Evolutionary conservation across 2,797 vertebrate species (phyloP).

Genomic region (Cephalopachus bancanus): DNA sequence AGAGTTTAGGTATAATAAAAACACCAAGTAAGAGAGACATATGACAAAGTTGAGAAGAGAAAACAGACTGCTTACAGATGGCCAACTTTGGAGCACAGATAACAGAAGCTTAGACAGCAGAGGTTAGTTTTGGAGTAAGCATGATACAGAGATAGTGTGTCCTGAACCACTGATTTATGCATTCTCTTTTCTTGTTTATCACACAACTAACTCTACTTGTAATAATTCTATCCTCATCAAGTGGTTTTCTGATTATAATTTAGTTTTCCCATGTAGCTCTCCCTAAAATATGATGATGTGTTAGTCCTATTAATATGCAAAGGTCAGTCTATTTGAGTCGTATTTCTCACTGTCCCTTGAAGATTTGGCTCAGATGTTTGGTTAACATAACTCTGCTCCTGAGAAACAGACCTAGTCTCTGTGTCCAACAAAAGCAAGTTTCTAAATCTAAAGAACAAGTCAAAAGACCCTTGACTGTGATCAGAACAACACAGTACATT

Average conservation of each 20-base stretch:
- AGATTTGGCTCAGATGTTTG: background rate
- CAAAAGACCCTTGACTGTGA: background rate
- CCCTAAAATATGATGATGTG: background rate
- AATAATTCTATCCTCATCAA: slow-evolving; percentile 32
- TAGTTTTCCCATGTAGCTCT: background rate
- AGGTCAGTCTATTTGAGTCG: background rate
- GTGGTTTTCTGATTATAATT: background rate
- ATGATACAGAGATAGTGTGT: background rate
- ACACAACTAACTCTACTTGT: background rate
- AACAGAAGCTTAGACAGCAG: background rate
- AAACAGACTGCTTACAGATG: background rate
- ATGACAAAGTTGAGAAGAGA: background rate
- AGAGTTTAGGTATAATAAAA: background rate
- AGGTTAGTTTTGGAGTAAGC: background rate
- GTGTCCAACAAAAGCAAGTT: background rate
- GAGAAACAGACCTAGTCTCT: background rate
- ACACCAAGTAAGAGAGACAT: background rate
- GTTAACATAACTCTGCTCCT: background rate
- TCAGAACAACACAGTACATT: background rate
- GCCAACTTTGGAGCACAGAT: background rate
- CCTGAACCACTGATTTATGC: background rate
- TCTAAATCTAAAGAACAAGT: slow-evolving; percentile 18
- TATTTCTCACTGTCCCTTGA: background rate
- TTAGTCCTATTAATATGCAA: background rate
- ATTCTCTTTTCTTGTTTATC: background rate